Conservation (phyloP, 1,140 invertebrate species). For the Anthonomus grandis region DNA sequence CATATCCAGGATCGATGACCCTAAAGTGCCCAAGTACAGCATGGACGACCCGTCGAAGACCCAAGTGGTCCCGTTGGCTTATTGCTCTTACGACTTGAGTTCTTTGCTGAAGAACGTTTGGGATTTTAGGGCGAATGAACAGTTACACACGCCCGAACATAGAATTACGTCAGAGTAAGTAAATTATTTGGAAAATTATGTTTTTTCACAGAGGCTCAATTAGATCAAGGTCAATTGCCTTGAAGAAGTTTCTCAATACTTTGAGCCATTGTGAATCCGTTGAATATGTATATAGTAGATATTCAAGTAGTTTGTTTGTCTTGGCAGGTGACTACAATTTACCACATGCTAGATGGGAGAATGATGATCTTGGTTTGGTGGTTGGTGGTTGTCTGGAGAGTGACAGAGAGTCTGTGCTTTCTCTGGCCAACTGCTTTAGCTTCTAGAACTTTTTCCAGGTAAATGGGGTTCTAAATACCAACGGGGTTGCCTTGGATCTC, state of each 20-base stretch:
- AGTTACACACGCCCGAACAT: constrained; percentile 11
- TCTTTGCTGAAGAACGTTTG: constrained; percentile 31
- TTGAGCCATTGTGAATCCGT: too few species aligned
- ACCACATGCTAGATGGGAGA: too few species aligned
- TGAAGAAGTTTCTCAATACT: not conserved
- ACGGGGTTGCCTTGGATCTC: too few species aligned
- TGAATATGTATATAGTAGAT: too few species aligned
- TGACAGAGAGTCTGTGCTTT: too few species aligned
- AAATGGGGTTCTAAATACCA: too few species aligned
- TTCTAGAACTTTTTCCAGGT: too few species aligned
- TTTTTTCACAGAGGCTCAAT: not conserved
- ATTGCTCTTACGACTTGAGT: constrained; percentile 30
- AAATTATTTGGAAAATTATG: not conserved
- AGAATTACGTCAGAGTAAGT: not conserved
- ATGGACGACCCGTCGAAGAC: not conserved
- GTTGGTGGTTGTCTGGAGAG: too few species aligned
- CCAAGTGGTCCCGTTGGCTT: constrained; percentile 19
- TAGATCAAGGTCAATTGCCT: not conserved
- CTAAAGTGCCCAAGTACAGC: not conserved
- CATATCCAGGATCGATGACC: constrained; percentile 12
- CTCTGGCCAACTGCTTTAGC: too few species aligned
- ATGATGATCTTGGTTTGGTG: too few species aligned
- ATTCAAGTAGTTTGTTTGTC: too few species aligned
- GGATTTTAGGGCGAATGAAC: constrained; percentile 24
- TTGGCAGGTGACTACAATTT: too few species aligned